Conservation (phyloP, 2,888 invertebrate species). For the Dicranocentrus wangi region DNA sequence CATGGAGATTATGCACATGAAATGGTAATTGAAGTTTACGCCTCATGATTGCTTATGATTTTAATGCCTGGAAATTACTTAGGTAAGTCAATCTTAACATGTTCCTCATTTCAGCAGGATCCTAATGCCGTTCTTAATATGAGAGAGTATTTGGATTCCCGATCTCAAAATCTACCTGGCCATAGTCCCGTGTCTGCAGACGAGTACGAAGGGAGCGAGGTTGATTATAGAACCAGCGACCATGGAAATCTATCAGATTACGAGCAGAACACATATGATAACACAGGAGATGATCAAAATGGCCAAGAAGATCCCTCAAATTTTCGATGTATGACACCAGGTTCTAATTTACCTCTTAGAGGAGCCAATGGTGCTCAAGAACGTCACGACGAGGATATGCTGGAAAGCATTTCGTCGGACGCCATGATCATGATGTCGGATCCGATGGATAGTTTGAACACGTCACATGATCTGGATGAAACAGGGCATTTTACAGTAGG, state of each 20-base stretch:
- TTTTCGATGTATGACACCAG: constrained; percentile 56
- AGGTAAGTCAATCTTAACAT: background rate
- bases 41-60: background rate
- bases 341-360: constrained; percentile 48
- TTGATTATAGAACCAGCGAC: constrained; percentile 43
- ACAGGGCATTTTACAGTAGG: constrained; percentile 49
- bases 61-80: background rate
- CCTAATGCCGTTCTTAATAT: constrained; percentile 31
- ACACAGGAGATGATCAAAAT: constrained; percentile 39
- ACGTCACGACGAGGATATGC: constrained; percentile 40
- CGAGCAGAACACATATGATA: constrained; percentile 49
- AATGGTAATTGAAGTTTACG: constrained; percentile 14
- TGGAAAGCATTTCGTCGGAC: constrained; percentile 54
- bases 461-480: constrained; percentile 32
- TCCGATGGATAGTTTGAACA: constrained; percentile 24
- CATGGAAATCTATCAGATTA: constrained; percentile 56
- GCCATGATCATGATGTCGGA: constrained; percentile 55
- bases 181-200: constrained; percentile 59
- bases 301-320: constrained; percentile 37
- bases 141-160: constrained; percentile 48
- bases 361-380: constrained; percentile 17
- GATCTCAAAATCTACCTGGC: constrained; percentile 59
- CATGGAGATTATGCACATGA: constrained; percentile 44
- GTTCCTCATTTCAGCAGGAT: constrained; percentile 20
- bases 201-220: constrained; percentile 52